Evolutionary conservation across 1,140 invertebrate genomes (phyloP).

Genomic region (Polypedilum vanderplanki): DNA sequence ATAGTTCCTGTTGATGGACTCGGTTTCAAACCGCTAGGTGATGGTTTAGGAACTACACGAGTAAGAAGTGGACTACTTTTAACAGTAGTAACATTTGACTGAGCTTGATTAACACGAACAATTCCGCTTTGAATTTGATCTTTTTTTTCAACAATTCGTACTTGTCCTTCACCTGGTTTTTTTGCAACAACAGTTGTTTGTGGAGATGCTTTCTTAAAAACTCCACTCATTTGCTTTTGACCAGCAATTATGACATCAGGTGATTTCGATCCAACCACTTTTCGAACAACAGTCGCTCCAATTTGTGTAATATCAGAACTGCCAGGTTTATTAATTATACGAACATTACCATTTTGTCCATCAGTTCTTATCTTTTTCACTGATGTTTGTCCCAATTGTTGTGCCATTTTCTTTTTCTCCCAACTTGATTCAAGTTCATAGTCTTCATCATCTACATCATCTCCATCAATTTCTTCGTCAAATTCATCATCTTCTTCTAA

Average conservation of each 20-base stretch:
- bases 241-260: slow-evolving; percentile 5
- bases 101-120: slow-evolving; percentile 33
- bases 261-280: not conserved
- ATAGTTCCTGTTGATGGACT: not conserved
- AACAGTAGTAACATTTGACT: not conserved
- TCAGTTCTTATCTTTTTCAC: not conserved
- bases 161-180: slow-evolving; percentile 23
- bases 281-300: slow-evolving; percentile 6
- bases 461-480: slow-evolving; percentile 42
- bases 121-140: slow-evolving; percentile 35
- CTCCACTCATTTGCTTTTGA: slow-evolving; percentile 11
- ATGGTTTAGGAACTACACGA: slow-evolving; percentile 34
- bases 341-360: slow-evolving; percentile 14
- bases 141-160: slow-evolving; percentile 26
- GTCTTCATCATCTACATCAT: slow-evolving; percentile 38
- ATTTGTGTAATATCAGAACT: not conserved
- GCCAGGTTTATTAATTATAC: not conserved
- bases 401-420: slow-evolving; percentile 25
- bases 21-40: slow-evolving; percentile 33
- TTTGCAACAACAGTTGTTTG: not conserved
- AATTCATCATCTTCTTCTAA: slow-evolving; percentile 38
- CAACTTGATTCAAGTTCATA: slow-evolving; percentile 28
- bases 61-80: slow-evolving; percentile 30
- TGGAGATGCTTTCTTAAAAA: not conserved
- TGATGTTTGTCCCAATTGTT: slow-evolving; percentile 5